Evolutionary conservation across 2,888 invertebrate species (phyloP), one percentile per base, ranked within the genome.

Genomic region (Eupeodes luniger): DNA sequence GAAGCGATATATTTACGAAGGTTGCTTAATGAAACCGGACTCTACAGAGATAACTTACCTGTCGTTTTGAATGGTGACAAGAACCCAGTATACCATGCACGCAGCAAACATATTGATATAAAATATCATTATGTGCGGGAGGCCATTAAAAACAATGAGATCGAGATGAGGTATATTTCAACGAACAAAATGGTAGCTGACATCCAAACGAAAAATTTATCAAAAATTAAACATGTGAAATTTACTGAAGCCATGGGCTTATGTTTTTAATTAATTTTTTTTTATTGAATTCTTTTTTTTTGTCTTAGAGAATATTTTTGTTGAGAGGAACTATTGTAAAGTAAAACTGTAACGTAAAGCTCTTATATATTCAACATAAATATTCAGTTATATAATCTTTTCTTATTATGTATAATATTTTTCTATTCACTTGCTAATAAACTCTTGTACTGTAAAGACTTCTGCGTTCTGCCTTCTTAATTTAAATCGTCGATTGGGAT

Each of bases 11-110:
- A 51, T 51, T n/a, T 51, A 5, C 4, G 51, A 36, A 90, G 64
- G 57, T 61, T 9, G 90, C 80, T 10, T 89, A 51, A 51, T 6
- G 51, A 51, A 51, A 51, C 51, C 7, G n/a, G 51, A 51, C 51
- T 51, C 51, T 51, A 51, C 51, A 51, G n/a, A 51, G n/a, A 51
- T 2, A 51, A 51, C n/a, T n/a, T 51, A 51, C 51, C n/a, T 51
- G 6, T 51, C n/a, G 51, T 51, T 5, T 51, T 51, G 3, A 51
- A 51, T n/a, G 51, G 51, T 51, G 51, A 14, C 51, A 51, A 51
- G 6, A 51, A 51, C 6, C 51, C 51, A n/a, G n/a, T 51, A 6
- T n/a, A 51, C 51, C 51, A 51, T n/a, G n/a, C 51, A 51, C 51
- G 51, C 51, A 51, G 51, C 6, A 51, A 51, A 6, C 51, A n/a